Evolutionary conservation across 2,113 vertebrate genomes (phyloP).

Genomic region (human (Homo sapiens)): DNA sequence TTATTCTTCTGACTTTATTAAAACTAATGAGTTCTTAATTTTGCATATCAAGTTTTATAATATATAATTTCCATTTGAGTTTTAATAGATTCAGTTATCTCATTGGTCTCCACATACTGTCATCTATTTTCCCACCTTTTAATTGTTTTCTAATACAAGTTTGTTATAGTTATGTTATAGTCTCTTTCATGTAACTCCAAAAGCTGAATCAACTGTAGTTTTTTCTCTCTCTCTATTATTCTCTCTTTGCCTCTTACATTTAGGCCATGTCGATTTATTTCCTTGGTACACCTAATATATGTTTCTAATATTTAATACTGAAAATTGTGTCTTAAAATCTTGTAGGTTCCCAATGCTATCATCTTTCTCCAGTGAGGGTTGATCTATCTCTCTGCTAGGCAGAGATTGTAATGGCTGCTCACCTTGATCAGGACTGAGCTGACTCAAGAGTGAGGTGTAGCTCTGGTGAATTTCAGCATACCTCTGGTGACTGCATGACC

Average conservation of each 20-base stretch:
- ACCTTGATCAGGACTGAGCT: neutral
- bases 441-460: fast-evolving
- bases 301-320: neutral
- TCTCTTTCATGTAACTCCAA: neutral
- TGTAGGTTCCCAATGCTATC: neutral
- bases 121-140: neutral
- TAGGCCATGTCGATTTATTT: neutral
- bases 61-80: neutral
- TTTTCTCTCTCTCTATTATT: neutral
- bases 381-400: neutral
- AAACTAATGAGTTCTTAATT: neutral
- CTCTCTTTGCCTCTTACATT: neutral
- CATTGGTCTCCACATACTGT: neutral
- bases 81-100: neutral
- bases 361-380: neutral
- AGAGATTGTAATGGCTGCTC: neutral
- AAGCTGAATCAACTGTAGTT: neutral
- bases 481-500: neutral
- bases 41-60: neutral
- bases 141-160: neutral
- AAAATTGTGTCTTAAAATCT: neutral
- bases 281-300: neutral
- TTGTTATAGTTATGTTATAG: neutral
- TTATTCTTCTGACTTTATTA: neutral
- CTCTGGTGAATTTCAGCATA: neutral